Base-by-base conservation (phyloP, 2,888 invertebrate species). In the Cotesia congregata region DNA sequence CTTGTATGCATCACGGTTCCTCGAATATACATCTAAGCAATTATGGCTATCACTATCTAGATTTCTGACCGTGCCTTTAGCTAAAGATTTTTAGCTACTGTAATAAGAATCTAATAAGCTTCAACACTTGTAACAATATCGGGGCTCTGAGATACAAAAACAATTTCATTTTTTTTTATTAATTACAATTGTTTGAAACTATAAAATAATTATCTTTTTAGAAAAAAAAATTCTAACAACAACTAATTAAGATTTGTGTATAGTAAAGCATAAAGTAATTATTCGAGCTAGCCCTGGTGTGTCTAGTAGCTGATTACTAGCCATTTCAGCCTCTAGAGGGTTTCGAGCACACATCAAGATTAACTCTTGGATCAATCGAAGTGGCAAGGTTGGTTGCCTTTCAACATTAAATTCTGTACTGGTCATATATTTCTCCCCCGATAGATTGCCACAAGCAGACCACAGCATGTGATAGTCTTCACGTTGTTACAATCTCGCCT, bases 321-420 rank as follows among this genome's bases (percentile, higher is more conserved):
- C 50, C 50, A 50, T 70, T 3, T 12, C 59, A 20, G 17, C 50
- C 70, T 59, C 60, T 9, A 61, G 60, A n/a, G 70, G 38, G 38
- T 62, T 15, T 17, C 15, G 30, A 61, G 9, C 71, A 71, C 61
- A 61, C 62, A 71, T 71, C 61, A 60, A 41, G 61, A 71, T 61
- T 30, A 61, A 61, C 61, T 71, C 39, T 15, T 62, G 39, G 61
- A 71, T 71, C 61, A 71, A 71, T 71, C 15, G 38, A 61, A 71
- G 61, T 17, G 38, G 61, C 15, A 39, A 71, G 61, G 9, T 60
- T 61, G 61, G 71, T 59, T 60, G 39, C 39, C 38, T 15, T 65
- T 65, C 38, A 65, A 65, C 38, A 38, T 17, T 39, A 71, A 60
- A 71, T 62, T n/a, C 17, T 39, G 30, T 38, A n/a, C 71, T 38